Conservation (phyloP, 2,888 invertebrate genomes). For the Dryocosmus kuriphilus region DNA sequence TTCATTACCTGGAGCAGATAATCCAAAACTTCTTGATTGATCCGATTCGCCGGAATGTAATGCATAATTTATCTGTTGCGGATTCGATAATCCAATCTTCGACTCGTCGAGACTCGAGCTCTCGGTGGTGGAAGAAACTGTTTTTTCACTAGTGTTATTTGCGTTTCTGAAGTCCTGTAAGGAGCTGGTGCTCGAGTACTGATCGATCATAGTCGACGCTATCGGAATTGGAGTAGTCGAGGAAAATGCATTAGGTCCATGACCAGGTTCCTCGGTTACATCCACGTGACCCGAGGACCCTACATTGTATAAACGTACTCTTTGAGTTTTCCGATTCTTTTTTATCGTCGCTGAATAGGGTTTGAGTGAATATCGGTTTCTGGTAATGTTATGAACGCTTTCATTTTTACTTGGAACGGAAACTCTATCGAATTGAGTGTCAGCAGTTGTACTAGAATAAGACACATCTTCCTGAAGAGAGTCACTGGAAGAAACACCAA, state of each 20-base stretch:
- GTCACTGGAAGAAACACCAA: slow-evolving; percentile 34
- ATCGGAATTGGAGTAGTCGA: slow-evolving; percentile 13
- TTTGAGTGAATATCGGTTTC: slow-evolving; percentile 1
- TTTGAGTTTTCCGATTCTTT: slow-evolving; percentile 28
- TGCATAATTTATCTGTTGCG: slow-evolving; percentile 38
- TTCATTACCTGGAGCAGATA: not conserved
- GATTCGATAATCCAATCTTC: slow-evolving; percentile 23
- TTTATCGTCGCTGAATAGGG: not conserved
- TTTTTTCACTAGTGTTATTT: slow-evolving; percentile 32
- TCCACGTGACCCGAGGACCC: slow-evolving; percentile 22
- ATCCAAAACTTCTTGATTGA: slow-evolving; percentile 22
- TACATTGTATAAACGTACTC: slow-evolving; percentile 16
- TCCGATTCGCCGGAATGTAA: not conserved
- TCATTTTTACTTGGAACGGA: not conserved
- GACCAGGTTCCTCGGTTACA: not conserved
- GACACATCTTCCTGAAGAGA: not conserved
- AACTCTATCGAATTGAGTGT: not conserved
- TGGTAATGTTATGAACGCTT: not conserved
- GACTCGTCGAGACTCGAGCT: not conserved
- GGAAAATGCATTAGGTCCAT: slow-evolving; percentile 14
- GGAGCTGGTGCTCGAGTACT: slow-evolving; percentile 20
- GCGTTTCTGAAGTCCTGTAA: slow-evolving; percentile 6
- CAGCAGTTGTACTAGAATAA: not conserved
- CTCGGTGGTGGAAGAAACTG: slow-evolving; percentile 16
- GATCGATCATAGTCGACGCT: slow-evolving; percentile 5